Evolutionary conservation across 1,140 invertebrate genomes (phyloP).

Genomic region (Euwallacea fornicatus): DNA sequence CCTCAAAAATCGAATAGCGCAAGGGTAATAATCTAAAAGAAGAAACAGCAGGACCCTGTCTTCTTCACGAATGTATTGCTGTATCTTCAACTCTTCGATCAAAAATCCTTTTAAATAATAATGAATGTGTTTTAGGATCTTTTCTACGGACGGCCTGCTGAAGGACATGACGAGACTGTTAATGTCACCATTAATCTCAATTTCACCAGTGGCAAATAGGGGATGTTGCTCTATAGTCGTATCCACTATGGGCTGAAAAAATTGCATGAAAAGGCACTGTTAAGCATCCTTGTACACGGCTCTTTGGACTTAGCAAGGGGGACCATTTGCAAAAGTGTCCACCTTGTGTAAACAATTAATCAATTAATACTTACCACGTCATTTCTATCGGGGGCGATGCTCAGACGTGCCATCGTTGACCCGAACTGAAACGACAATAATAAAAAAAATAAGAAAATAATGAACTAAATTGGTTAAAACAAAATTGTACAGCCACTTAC

Average conservation of each 20-base stretch:
- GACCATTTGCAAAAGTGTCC: background rate
- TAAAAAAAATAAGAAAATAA: background rate
- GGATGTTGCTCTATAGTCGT: constrained; percentile 24
- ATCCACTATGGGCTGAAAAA: constrained; percentile 16
- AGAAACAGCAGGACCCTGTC: constrained; percentile 39
- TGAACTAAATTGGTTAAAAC: background rate
- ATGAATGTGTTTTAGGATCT: constrained; percentile 36
- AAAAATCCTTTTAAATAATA: constrained; percentile 35
- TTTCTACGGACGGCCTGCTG: constrained; percentile 20
- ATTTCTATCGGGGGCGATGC: constrained; percentile 2
- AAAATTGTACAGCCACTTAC: background rate
- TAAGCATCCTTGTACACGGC: too few relatives aligned
- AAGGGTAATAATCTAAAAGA: constrained; percentile 40
- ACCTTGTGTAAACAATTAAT: constrained; percentile 3
- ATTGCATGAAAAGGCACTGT: too few relatives aligned
- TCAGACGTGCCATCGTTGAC: constrained; percentile 19
- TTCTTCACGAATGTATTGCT: constrained; percentile 34
- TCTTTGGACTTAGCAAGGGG: background rate
- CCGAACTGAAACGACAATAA: constrained; percentile 13
- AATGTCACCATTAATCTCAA: constrained; percentile 35
- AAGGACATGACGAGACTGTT: constrained; percentile 24
- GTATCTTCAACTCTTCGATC: constrained; percentile 34
- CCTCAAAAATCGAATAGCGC: constrained; percentile 38
- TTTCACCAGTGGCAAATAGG: constrained; percentile 36
- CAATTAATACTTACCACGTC: constrained; percentile 12